Evolutionary conservation across 2,113 vertebrate genomes (phyloP), one percentile per base, ranked within the genome.

Genomic region (Sterrhoptilus dennistouni): DNA sequence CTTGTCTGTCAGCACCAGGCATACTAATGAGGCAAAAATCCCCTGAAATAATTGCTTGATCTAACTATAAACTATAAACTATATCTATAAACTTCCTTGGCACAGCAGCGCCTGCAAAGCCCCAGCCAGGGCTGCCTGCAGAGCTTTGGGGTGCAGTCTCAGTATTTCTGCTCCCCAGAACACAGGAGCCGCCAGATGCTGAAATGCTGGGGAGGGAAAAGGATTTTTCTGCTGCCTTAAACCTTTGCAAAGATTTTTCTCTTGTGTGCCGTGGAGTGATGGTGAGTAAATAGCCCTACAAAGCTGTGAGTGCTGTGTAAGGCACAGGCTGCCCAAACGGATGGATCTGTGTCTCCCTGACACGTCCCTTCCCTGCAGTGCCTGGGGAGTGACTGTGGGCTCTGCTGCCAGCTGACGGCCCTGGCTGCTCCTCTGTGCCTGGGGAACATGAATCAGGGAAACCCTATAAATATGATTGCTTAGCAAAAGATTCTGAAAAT

Each of bases 231-330:
- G 29, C 77, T 57, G 31, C 44, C 61, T 20, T 22, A 24, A 33
- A 19, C 7, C 12, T 86, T 40, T 28, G 84, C 57, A 59, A 25
- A 33, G 47, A 19, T 31, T 25, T n/a, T 12, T 4, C 25, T 60
- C 40, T 9, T 13, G 0, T 0, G 14, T 23, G 20, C 40, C 1
- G 2, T 6, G 1, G 31, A 12, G n/a, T 0, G 47, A 4, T 8
- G 57, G 42, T 12, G 79, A 40, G 42, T 6, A 8, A 53, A 38
- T 1, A 71, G 71, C 35, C 44, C 47, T 7, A 1, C 35, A 31
- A 6, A 81, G 22, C n/a, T 12, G 8, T 3, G 1, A 11, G 59
- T 29, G 60, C 75, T 35, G 28, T 11, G 6, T 12, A 4, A n/a
- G 14, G 57, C 40, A 2, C 14, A 10, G 63, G 17, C 83, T 76